Base-by-base conservation (phyloP, 2,888 invertebrate species). In the Sphinx pinastri region DNA sequence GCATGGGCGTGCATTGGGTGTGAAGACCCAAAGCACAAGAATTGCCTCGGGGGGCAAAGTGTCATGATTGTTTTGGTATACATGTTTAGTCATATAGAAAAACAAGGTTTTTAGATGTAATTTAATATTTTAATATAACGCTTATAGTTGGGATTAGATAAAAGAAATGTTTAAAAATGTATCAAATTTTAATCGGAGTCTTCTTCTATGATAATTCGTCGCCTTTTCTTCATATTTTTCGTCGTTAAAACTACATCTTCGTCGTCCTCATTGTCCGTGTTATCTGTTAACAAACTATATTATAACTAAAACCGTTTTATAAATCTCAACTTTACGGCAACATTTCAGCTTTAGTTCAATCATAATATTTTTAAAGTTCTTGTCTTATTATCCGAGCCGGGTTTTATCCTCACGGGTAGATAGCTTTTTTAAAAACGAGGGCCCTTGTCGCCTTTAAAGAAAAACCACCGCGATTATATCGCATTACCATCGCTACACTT, bases 121-220 rank as follows among this genome's bases (percentile, higher is more conserved):
- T 7, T 38, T 38, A 8, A 38, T 38, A 38, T 38, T 8, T 55
- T 16, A 45, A 31, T 55, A 52, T 45, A 54, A 54, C 16, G n/a
- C 12, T 25, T 45, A 45, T 16, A 16, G 16, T 16, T 16, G 11
- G 14, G 3, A 45, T 16, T 38, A 4, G 13, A 38, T 10, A 67
- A 11, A 38, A n/a, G 31, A 45, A 52, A 2, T 38, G 5, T 31
- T 31, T 38, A 12, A n/a, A 38, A 47, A 19, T 51, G 12, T n/a
- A 54, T 10, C n/a, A 49, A 68, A 57, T 51, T 75, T 82, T 76
- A 92, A 74, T 93, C 93, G 0, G 93, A 93, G 77, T 93, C 93
- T 71, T 91, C 92, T 59, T 93, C 92, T 71, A 93, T 93, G 75
- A 93, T 77, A 70, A 86, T 76, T 70, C 89, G 81, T 14, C 88